Conservation (phyloP, 2,797 vertebrate genomes). For the Rhinella marina region DNA sequence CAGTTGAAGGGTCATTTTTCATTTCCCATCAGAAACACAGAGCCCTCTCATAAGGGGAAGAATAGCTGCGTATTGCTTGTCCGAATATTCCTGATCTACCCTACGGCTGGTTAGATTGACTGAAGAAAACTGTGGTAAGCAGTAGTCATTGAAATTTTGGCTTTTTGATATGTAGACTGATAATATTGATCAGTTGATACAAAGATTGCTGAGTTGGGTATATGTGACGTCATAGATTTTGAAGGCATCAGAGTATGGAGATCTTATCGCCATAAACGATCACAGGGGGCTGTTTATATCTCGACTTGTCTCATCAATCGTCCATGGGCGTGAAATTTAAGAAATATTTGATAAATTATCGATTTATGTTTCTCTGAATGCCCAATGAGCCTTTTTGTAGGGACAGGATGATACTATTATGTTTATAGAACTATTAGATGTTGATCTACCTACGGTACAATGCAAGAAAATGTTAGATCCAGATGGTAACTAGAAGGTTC, state of each 20-base stretch:
- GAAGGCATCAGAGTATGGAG: not conserved
- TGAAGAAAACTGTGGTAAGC: slow-evolving; percentile 25
- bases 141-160: not conserved
- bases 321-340: not conserved
- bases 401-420: not conserved
- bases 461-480: not conserved
- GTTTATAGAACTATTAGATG: not conserved
- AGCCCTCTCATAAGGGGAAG: not conserved
- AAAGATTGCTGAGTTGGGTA: not conserved
- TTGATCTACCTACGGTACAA: not conserved
- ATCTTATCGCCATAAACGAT: not conserved
- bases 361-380: not conserved
- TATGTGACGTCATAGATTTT: not conserved
- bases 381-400: not conserved
- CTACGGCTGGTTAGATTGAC: not conserved
- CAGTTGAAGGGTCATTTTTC: slow-evolving; percentile 48
- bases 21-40: slow-evolving; percentile 36
- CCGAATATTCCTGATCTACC: not conserved
- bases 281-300: not conserved
- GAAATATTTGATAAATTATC: not conserved
- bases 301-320: not conserved
- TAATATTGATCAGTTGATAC: no score
- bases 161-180: not conserved
- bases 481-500: not conserved
- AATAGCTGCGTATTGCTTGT: not conserved